A percentile compares a stretch with the other conserved stretches of the same genome.
These are phyloP conservation scores for Vidua macroura DNA, from an alignment of 2,113 vertebrate species.

Conservation along the genomic window DNA sequence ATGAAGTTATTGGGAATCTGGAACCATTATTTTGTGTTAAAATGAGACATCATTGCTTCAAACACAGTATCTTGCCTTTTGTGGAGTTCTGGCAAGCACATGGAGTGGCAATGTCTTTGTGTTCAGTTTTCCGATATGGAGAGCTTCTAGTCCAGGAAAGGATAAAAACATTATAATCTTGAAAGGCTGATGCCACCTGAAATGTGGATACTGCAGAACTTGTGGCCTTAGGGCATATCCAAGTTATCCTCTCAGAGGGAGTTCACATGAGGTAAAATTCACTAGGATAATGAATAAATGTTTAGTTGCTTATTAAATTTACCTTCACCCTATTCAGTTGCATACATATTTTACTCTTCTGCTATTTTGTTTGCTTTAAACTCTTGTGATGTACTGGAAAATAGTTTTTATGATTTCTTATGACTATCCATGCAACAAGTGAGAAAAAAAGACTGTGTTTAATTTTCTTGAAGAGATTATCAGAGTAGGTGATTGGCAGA, in stretches of 20 bases:
- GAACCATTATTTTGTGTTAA: not conserved
- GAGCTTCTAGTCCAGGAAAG: not conserved
- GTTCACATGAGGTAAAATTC: not conserved
- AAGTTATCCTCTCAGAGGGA: not conserved
- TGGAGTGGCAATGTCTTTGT: not conserved
- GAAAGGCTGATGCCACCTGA: not conserved
- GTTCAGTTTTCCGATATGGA: not conserved
- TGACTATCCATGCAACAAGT: not conserved
- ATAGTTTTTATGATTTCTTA: not conserved
- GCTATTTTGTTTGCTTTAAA: not conserved
- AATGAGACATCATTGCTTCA: not conserved
- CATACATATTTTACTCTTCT: not conserved
- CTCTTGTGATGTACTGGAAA: not conserved
- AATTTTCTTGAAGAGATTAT: not conserved
- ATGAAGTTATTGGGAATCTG: not conserved
- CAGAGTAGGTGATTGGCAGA: not conserved
- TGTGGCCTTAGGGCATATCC: not conserved
- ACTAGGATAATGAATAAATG: not conserved
- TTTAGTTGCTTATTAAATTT: not conserved
- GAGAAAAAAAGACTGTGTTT: not conserved
- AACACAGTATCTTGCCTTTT: not conserved
- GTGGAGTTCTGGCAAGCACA: not conserved
- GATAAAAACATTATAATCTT: not conserved
- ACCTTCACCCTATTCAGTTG: not conserved
- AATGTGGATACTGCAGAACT: not conserved